Base-by-base conservation (phyloP, 2,888 invertebrate genomes). In the Trissoscelio sp. region DNA sequence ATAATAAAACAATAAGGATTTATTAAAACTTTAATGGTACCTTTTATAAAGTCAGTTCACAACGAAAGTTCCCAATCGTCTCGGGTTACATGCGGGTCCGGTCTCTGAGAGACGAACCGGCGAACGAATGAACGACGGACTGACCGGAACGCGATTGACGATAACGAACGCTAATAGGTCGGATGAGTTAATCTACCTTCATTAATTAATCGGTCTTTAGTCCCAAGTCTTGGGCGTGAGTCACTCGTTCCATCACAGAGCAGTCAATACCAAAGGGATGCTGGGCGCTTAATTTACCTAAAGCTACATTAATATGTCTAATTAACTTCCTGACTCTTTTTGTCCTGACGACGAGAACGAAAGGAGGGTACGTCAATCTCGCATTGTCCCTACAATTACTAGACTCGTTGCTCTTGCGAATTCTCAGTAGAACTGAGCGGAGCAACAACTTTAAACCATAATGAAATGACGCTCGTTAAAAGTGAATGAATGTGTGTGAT, bases 111-210 rank as follows among this genome's bases (percentile, higher is more conserved):
- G 72, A 57, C 62, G 81, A 74, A 55, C 44, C 81, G 55, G 55
- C 83, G 70, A 70, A 81, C 69, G 79, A 77, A 69, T 44, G 64
- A 69, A 67, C 67, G 75, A 62, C 67, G 62, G 55, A 67, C 34
- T 75, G 78, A 80, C 83, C 72, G 84, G 72, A 57, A 60, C 72
- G 78, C 79, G 82, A 89, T 90, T 88, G 87, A 89, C 87, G 86
- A 89, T 88, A 89, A 90, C 89, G 89, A 90, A 89, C 88, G 88
- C 87, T 89, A 90, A 88, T 89, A 87, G 86, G 85, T 86, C 86
- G 86, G 87, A 90, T 88, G 88, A 89, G 88, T 89, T 90, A 89
- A 90, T 90, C 89, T 87, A 87, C 87, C 89, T 88, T 88, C 87
- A 88, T 90, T 88, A 88, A 90, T 90, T 88, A 89, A 89, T 89